A percentile compares a stretch with the other conserved stretches of the same genome.
These are phyloP conservation scores for Aleiodes sp. DNA, from an alignment of 1,140 invertebrate species.

Conservation along the genomic window DNA sequence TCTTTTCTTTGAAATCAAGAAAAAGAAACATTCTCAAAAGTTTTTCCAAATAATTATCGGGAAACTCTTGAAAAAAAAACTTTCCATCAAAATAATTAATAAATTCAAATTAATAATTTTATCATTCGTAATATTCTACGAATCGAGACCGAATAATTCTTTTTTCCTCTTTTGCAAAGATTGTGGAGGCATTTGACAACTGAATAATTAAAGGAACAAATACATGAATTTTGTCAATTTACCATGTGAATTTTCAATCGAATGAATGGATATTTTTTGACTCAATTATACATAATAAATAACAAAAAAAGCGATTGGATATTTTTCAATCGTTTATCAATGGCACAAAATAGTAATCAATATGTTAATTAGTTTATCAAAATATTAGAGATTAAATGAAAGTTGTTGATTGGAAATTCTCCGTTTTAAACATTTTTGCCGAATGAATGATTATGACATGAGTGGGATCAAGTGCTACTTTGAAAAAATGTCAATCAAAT, in stretches of 20 bases:
- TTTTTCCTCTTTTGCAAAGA: slow-evolving; percentile 6
- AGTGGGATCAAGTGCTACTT: background rate
- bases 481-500: slow-evolving; percentile 11
- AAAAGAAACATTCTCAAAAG: too few species aligned
- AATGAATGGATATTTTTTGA: background rate
- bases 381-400: background rate
- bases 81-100: too few species aligned
- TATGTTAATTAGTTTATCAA: background rate
- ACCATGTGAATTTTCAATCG: background rate
- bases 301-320: too few species aligned
- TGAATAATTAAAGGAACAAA: background rate
- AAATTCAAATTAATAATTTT: too few species aligned
- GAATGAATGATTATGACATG: background rate
- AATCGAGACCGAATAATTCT: too few species aligned
- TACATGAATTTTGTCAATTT: background rate
- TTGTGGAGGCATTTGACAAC: background rate
- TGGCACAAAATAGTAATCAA: background rate
- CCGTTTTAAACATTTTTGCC: background rate
- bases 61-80: too few species aligned
- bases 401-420: background rate
- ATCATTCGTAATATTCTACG: too few species aligned
- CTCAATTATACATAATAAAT: background rate
- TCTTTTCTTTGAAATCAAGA: too few species aligned
- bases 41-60: too few species aligned
- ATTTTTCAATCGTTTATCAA: slow-evolving; percentile 11